Evolutionary conservation across 2,888 invertebrate genomes (phyloP), one percentile per base, ranked within the genome.

Genomic region (Oscheius myriophilus): DNA sequence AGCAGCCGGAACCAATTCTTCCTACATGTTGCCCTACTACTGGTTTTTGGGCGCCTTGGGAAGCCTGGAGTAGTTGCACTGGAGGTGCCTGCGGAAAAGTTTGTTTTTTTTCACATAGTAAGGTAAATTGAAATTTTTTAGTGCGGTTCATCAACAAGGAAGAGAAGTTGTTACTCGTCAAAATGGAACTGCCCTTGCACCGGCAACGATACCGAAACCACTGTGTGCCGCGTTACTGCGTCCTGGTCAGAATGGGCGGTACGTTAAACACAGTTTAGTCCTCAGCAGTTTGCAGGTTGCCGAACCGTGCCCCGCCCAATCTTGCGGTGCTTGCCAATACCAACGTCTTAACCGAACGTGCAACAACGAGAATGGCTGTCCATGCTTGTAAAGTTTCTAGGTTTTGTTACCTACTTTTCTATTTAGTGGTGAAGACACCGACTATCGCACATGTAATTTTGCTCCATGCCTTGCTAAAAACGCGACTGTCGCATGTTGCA

Each of bases 31-130:
- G 76, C 33, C 73, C 71, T 1, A 7, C 46, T 2, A 58, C 51
- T 45, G 76, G 76, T 12, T 69, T 72, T 16, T 76, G 76, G 76
- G 73, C 65, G 16, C 55, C 65, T 12, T 76, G 76, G 76, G 61
- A 64, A 14, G 73, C 70, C 49, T 76, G 76, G 76, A 64, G 72
- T 0, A 26, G 59, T 0, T 76, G 76, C 51, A 68, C 41, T 23
- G 76, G 73, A 23, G 68, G 70, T 9, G 55, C 67, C 1, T 76
- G 76, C 25, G 74, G 73, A 65, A 66, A 18, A 14, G 71, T 71
- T 46, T 23, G 58, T n/a, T n/a, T n/a, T n/a, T n/a, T n/a, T n/a
- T n/a, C 33, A 53, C 11, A 1, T n/a, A 2, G 6, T 25, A 6
- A 16, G n/a, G 2, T 12, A 12, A 33, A 23, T n/a, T 6, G n/a